phyloP scores from a whole-genome alignment of 2,797 vertebrate species.

The Mormyrops attenuatus region DNA sequence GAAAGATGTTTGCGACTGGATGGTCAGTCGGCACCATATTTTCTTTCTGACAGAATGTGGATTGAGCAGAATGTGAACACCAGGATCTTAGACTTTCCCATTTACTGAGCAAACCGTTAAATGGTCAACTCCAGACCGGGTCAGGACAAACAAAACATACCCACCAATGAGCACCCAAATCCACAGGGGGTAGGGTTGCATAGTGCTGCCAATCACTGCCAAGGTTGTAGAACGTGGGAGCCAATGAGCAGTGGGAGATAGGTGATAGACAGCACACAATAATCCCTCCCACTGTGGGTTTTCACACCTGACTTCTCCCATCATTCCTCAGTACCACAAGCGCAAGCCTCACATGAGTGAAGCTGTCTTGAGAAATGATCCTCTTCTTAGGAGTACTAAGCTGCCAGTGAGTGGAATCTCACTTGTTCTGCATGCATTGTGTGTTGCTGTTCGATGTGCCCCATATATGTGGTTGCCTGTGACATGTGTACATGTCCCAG shows the following conservation, averaged over 20 bases:
- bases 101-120: neutral
- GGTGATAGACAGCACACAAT: neutral
- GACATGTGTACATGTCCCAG: neutral
- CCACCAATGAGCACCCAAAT: neutral
- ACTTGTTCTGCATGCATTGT: neutral
- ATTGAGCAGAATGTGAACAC: neutral
- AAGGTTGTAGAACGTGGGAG: neutral
- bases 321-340: neutral
- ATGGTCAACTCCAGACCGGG: neutral
- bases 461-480: neutral
- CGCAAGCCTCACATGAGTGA: neutral
- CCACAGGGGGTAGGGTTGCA: neutral
- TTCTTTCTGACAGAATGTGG: neutral
- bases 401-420: neutral
- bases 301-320: neutral
- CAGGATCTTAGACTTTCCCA: neutral
- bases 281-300: neutral
- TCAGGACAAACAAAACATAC: neutral
- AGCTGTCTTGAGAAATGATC: neutral
- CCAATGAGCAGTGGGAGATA: neutral
- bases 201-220: neutral
- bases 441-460: neutral
- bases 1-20: slow-evolving; percentile 1
- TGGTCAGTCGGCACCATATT: neutral
- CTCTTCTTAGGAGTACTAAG: neutral